These are phyloP conservation scores for Molothrus ater DNA, from an alignment of 2,797 vertebrate genomes.

Conservation along the genomic window DNA sequence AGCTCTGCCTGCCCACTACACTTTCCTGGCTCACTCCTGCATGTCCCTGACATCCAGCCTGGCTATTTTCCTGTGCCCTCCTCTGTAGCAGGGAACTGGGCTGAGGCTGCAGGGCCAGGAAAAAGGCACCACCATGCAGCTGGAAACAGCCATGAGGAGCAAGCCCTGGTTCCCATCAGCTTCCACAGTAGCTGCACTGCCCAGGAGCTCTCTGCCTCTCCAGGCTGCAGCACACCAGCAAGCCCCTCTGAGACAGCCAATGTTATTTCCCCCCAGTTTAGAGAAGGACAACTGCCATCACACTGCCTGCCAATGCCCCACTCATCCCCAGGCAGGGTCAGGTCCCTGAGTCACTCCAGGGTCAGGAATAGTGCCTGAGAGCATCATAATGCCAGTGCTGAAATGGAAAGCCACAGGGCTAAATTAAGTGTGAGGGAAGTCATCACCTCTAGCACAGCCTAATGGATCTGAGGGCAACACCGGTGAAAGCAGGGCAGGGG, in stretches of 20 bases:
- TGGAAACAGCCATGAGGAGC: not conserved
- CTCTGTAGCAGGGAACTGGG: not conserved
- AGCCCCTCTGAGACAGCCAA: not conserved
- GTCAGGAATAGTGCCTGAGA: rapidly evolving
- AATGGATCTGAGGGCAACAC: not conserved
- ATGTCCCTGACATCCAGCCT: not conserved
- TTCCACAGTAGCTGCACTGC: rapidly evolving
- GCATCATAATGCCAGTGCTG: not conserved
- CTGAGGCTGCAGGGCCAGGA: not conserved
- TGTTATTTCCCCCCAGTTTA: not conserved
- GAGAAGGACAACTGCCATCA: not conserved
- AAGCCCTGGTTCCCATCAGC: not conserved
- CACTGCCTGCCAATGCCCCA: rapidly evolving
- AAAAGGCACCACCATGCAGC: not conserved
- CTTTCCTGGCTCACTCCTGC: not conserved
- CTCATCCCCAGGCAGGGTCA: not conserved
- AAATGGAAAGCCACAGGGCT: not conserved
- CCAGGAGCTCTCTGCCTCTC: not conserved
- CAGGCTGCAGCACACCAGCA: not conserved
- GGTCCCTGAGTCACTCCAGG: not conserved
- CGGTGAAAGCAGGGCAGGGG: not conserved
- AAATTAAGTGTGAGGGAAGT: not conserved
- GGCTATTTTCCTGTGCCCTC: not conserved
- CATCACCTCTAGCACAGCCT: not conserved
- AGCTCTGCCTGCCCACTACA: not conserved